phyloP scores from a whole-genome alignment of 2,797 vertebrate species.

The Anabas testudineus region DNA sequence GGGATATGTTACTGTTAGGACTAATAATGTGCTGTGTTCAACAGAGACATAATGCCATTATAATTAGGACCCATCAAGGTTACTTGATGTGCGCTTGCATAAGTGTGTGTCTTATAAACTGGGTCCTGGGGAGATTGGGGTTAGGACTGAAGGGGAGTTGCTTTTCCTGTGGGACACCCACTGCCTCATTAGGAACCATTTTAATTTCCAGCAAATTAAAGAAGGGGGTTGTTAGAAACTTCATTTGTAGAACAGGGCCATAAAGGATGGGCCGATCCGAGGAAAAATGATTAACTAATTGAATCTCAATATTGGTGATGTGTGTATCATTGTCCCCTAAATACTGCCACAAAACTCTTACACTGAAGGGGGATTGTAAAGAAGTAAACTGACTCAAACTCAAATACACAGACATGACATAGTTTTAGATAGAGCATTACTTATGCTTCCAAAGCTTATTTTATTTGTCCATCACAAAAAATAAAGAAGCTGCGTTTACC shows the following conservation, averaged over 20 bases:
- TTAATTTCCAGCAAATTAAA: slow-evolving; percentile 75
- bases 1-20: slow-evolving; percentile 66
- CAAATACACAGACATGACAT: no score
- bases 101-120: slow-evolving; percentile 63
- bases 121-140: slow-evolving; percentile 72
- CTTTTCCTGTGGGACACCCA: slow-evolving; percentile 67
- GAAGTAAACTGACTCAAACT: no score
- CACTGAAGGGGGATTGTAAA: not conserved
- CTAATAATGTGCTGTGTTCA: slow-evolving; percentile 65
- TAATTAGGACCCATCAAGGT: slow-evolving; percentile 75
- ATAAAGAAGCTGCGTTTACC: not conserved
- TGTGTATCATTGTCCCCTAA: not conserved
- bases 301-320: slow-evolving; percentile 15
- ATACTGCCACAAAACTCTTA: not conserved
- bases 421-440: no score
- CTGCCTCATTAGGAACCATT: slow-evolving; percentile 69
- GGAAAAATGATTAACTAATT: slow-evolving; percentile 39
- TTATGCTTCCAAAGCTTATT: no score
- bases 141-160: slow-evolving; percentile 48
- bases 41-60: slow-evolving; percentile 57
- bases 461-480: not conserved
- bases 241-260: slow-evolving; percentile 61
- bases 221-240: slow-evolving; percentile 51
- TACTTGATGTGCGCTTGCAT: slow-evolving; percentile 43
- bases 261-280: slow-evolving; percentile 40